Evolutionary conservation across 2,113 vertebrate species (phyloP), one percentile per base, ranked within the genome.

Genomic region (Myrmophylax atrothorax): DNA sequence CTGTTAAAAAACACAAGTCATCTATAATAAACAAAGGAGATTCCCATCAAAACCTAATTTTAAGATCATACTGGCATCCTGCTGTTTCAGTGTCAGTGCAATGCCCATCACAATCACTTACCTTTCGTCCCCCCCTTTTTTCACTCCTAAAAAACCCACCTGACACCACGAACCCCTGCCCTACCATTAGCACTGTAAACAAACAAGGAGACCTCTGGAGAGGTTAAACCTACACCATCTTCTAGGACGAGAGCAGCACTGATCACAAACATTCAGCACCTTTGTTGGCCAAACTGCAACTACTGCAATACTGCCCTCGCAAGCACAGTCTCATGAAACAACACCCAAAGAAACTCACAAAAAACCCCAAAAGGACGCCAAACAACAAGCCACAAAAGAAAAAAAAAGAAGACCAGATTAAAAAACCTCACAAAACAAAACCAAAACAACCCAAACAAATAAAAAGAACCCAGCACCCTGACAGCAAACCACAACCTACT

Each of bases 161-260:
- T n/a, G 37, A 29, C 37, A 56, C 24, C 50, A 40, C n/a, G 40
- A 37, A 63, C 49, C 26, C 19, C 29, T 4, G 19, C 18, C 7
- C 3, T 35, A 55, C 6, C 0, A 0, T 8, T 17, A 66, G 20
- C 42, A 74, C 37, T 85, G 40, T 46, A 44, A 75, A 53, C 12
- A 37, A 90, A 17, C 12, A 38, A 47, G 28, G 18, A 40, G 40
- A 40, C 40, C 18, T 20, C 47, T 26, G n/a, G 28, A 67, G 49
- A 84, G 17, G 38, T 42, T 38, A 78, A 69, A 53, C 24, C 47
- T 29, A 26, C 26, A 72, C 1, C 47, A 72, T 26, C 37, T 49
- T 49, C 76, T 18, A 72, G 52, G 42, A 58, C 12, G 31, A 38
- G 31, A 86, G 59, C 52, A 79, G n/a, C 14, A 23, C 40, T 20